These are phyloP conservation scores for Drosophila macrothrix DNA, from an alignment of 2,888 invertebrate species.

Conservation along the genomic window DNA sequence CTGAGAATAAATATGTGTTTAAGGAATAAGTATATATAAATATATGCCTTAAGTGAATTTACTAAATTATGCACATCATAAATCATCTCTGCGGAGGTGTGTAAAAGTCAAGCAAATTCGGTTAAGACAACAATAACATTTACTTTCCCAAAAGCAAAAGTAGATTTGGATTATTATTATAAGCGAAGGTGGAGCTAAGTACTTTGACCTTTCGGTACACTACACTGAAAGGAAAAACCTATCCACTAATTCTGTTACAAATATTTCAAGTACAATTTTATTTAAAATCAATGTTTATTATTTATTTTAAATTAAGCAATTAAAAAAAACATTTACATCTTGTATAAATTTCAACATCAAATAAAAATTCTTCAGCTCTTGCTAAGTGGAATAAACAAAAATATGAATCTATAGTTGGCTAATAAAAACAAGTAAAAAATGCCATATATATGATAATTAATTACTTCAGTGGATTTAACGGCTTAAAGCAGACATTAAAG, in stretches of 20 bases:
- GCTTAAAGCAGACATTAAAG: conserved; percentile 13
- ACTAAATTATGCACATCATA: conserved; percentile 2
- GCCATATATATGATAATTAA: not conserved
- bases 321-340: not conserved
- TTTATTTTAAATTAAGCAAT: not conserved
- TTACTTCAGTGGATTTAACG: not conserved
- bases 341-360: not conserved
- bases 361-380: not conserved
- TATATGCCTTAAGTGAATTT: not conserved
- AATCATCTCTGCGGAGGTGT: not conserved
- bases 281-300: not conserved
- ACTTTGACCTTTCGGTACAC: not conserved
- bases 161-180: not conserved
- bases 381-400: not conserved
- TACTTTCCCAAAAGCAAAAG: not conserved
- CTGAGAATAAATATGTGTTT: not conserved
- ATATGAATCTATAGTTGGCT: not conserved
- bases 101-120: not conserved
- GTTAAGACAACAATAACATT: not conserved
- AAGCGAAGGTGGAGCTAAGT: not conserved
- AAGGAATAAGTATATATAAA: not conserved
- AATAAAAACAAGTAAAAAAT: not conserved
- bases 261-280: not conserved
- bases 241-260: not conserved
- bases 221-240: not conserved